Conservation (phyloP, 2,797 vertebrate genomes). For the Rhadinocentrus ornatus region DNA sequence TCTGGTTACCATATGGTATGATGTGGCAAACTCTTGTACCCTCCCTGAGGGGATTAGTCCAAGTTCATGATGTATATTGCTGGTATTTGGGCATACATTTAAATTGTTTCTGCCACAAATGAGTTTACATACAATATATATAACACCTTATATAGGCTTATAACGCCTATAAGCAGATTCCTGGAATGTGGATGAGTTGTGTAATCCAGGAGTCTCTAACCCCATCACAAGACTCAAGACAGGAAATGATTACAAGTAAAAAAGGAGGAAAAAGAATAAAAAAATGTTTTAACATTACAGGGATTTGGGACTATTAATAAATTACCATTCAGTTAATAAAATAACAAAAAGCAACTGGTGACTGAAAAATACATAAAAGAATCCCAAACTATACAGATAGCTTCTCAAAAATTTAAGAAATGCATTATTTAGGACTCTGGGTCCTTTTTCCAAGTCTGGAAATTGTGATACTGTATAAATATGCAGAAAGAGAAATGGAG, state of each 20-base stretch:
- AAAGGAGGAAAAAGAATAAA: background rate
- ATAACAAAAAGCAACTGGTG: background rate
- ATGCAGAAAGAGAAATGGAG: background rate
- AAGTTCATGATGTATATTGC: slow-evolving; percentile 5
- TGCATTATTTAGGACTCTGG: background rate
- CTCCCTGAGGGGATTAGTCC: background rate
- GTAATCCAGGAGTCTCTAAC: background rate
- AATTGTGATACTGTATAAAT: background rate
- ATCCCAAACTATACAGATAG: background rate
- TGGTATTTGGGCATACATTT: background rate
- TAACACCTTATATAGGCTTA: background rate
- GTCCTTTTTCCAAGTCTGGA: background rate
- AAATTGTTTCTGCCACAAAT: background rate
- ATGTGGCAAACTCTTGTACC: slow-evolving; percentile 7
- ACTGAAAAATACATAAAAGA: background rate
- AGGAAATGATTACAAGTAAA: background rate
- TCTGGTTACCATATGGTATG: slow-evolving; percentile 12
- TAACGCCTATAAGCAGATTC: background rate
- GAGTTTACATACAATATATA: background rate
- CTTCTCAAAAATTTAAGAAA: slow-evolving; percentile 1
- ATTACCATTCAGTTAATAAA: background rate
- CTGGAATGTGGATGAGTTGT: background rate
- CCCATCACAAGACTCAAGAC: background rate
- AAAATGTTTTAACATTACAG: background rate
- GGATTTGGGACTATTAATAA: background rate